phyloP scores from a whole-genome alignment of 2,888 invertebrate species.

The Venustoraphidia nigricollis region DNA sequence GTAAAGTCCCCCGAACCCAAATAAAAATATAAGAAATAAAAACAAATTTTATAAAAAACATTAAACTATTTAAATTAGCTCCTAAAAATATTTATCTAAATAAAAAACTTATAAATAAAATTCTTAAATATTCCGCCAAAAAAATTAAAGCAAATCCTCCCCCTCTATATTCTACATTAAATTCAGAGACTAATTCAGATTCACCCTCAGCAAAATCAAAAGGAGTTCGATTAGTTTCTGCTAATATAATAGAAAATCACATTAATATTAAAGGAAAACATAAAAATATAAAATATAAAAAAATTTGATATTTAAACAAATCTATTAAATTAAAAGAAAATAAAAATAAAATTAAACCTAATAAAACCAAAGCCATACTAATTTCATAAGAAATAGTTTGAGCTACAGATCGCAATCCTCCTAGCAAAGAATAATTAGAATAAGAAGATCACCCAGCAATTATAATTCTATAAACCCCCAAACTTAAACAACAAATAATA shows the following conservation, averaged over 20 bases:
- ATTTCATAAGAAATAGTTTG: constrained; percentile 69
- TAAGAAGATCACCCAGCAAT: constrained; percentile 52
- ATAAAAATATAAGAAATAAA: constrained; percentile 45
- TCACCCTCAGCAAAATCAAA: constrained; percentile 72
- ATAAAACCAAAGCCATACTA: constrained; percentile 46
- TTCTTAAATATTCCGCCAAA: constrained; percentile 52
- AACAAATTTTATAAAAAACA: constrained; percentile 38
- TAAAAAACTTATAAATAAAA: constrained; percentile 50
- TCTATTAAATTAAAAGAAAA: constrained; percentile 35
- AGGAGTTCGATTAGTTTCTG: constrained; percentile 57
- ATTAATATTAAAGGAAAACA: constrained; percentile 37
- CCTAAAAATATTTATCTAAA: constrained; percentile 43
- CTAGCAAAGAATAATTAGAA: constrained; percentile 57
- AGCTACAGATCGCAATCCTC: constrained; percentile 48
- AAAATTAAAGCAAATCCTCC: constrained; percentile 58
- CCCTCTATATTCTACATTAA: constrained; percentile 63
- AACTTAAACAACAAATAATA: constrained; percentile 46
- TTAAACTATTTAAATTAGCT: constrained; percentile 27
- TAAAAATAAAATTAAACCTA: constrained; percentile 41
- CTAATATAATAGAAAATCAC: constrained; percentile 43
- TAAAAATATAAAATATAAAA: constrained; percentile 37
- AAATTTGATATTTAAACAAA: constrained; percentile 33
- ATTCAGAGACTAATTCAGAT: constrained; percentile 62
- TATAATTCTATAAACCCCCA: constrained; percentile 48
- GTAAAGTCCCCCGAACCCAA: constrained; percentile 48